Evolutionary conservation across 2,797 vertebrate genomes (phyloP).

Genomic region (Eidolon dupreanum): DNA sequence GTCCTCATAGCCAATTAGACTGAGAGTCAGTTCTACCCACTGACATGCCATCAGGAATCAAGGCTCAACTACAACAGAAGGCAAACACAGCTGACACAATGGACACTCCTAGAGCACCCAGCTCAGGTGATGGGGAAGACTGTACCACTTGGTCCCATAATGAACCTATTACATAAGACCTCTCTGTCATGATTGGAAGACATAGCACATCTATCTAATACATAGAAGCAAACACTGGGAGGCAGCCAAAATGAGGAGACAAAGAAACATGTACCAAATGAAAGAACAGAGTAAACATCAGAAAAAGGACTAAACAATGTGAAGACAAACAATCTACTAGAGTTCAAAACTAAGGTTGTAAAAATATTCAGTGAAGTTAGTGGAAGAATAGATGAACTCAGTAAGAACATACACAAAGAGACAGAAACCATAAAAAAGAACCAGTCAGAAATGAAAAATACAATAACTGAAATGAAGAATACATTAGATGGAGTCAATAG

Average conservation of each 20-base stretch:
- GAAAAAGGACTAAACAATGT: background rate
- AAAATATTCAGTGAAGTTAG: background rate
- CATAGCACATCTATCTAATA: background rate
- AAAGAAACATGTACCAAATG: background rate
- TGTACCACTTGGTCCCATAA: background rate
- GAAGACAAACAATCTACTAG: background rate
- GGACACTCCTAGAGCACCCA: too few species aligned
- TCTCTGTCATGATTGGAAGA: background rate
- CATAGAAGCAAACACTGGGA: background rate
- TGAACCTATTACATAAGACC: background rate
- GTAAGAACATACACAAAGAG: background rate
- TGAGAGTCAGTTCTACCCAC: background rate
- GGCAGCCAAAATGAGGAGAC: background rate
- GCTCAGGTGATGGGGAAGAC: background rate
- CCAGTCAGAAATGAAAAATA: background rate
- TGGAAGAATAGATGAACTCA: background rate
- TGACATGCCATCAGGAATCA: background rate
- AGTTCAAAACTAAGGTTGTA: background rate
- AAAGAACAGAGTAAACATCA: background rate
- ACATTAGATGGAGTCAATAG: background rate
- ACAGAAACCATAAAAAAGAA: background rate
- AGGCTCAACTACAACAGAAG: background rate
- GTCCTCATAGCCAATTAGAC: background rate
- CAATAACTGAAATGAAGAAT: background rate
- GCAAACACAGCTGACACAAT: background rate